Percentiles rank a stretch among this genome's conserved stretches.
Evolutionary conservation across 1,140 invertebrate species (phyloP).

Genomic region (Trichonephila clavipes): DNA sequence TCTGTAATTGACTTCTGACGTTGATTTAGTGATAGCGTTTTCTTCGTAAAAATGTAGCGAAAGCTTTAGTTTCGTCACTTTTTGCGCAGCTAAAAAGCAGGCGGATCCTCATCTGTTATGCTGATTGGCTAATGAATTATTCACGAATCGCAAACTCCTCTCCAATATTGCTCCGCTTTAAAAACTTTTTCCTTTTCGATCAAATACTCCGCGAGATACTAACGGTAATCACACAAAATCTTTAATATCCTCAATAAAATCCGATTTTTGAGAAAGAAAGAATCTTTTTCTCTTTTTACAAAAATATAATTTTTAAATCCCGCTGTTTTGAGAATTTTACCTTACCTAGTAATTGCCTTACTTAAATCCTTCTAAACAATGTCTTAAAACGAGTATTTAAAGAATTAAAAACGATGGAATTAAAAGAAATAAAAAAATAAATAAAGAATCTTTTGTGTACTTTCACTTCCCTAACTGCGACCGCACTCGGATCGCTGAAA

Average conservation of each 20-base stretch:
- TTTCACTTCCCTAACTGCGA: conserved; percentile 41
- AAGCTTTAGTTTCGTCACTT: neutral
- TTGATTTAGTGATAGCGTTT: conserved; percentile 39
- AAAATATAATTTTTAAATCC: conserved; percentile 29
- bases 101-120: conserved; percentile 66
- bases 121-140: conserved; percentile 75
- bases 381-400: conserved; percentile 21
- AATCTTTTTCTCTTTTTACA: neutral
- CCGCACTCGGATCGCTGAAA: conserved; percentile 21
- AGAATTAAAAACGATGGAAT: conserved; percentile 31
- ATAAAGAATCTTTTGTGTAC: neutral
- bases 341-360: conserved; percentile 47
- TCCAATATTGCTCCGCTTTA: neutral
- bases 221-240: conserved; percentile 23
- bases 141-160: conserved; percentile 52
- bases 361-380: conserved; percentile 60
- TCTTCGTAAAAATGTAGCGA: conserved; percentile 52
- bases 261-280: conserved; percentile 1
- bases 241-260: conserved; percentile 43
- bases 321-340: neutral
- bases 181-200: conserved; percentile 22
- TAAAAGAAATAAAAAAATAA: neutral
- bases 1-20: conserved; percentile 69
- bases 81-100: conserved; percentile 14
- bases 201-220: neutral